phyloP scores from a whole-genome alignment of 2,113 vertebrate genomes.

The Varanus komodoensis region DNA sequence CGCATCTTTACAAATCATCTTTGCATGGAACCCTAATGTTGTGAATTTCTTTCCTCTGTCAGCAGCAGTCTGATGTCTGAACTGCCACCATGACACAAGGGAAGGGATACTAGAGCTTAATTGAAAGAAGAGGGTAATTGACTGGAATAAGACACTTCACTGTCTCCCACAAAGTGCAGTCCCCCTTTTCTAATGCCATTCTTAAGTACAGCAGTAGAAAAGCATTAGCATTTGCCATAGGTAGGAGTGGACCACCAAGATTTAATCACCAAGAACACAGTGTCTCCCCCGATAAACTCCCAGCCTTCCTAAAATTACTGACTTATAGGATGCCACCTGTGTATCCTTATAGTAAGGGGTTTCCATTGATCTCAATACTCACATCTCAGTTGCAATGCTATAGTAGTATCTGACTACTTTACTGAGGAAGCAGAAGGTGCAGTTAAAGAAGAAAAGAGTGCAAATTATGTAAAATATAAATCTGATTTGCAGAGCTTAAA shows the following conservation, averaged over 20 bases:
- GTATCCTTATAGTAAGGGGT: background rate
- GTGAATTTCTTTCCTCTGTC: background rate
- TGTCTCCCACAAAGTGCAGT: accelerated
- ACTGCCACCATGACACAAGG: background rate
- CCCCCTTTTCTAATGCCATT: background rate
- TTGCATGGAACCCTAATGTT: background rate
- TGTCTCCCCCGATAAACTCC: background rate
- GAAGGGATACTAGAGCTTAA: background rate
- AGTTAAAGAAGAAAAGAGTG: background rate
- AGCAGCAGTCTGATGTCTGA: background rate
- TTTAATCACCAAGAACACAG: background rate
- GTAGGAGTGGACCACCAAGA: background rate
- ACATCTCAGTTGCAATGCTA: background rate
- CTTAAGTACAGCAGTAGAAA: background rate
- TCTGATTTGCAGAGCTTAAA: background rate
- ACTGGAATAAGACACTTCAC: background rate
- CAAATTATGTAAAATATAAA: background rate
- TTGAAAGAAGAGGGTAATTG: background rate
- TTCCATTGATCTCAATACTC: background rate
- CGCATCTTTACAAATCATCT: background rate
- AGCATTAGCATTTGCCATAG: background rate
- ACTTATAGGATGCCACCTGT: background rate
- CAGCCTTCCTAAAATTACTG: background rate
- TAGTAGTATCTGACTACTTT: background rate
- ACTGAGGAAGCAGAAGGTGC: background rate